Percentiles rank a stretch among this genome's conserved stretches.
These are phyloP conservation scores for Exaiptasia diaphana DNA, from an alignment of 64 coral and sea anemone genomes.

Conservation along the genomic window DNA sequence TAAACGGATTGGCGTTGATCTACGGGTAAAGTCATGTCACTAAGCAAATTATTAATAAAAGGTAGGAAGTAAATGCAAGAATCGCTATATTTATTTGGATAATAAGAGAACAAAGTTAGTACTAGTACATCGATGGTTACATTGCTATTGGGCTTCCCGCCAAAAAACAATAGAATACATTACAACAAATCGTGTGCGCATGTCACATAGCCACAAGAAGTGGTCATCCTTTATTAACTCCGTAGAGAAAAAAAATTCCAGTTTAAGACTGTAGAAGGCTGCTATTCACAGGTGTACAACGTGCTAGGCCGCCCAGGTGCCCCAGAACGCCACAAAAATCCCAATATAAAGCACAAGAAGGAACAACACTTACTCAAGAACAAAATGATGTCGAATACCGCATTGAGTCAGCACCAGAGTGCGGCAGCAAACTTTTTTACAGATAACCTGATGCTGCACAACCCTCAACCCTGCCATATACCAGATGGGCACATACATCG, in stretches of 20 bases:
- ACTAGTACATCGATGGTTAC: neutral
- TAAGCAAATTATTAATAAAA: too few species aligned
- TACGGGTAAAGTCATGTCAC: too few species aligned
- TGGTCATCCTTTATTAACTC: constrained; percentile 9
- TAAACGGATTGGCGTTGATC: too few species aligned
- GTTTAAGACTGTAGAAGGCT: neutral
- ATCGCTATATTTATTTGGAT: too few species aligned
- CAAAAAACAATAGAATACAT: constrained; percentile 1
- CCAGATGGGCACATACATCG: constrained; percentile 66
- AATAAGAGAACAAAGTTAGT: neutral
- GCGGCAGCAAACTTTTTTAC: constrained; percentile 28
- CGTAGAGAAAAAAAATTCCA: constrained; percentile 6
- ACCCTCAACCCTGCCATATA: constrained; percentile 21
- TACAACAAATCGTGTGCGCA: neutral
- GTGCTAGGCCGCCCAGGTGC: constrained; percentile 23
- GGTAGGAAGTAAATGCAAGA: too few species aligned
- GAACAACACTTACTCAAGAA: neutral
- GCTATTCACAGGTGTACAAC: neutral
- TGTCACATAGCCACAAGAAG: neutral
- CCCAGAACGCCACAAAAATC: neutral
- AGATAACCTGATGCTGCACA: constrained; percentile 71
- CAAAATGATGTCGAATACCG: neutral
- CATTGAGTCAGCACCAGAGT: constrained; percentile 8
- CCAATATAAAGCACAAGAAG: constrained; percentile 17
- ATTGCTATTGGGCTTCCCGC: neutral